Evolutionary conservation across 1,140 invertebrate genomes (phyloP).

Genomic region (Drosophila bocqueti): DNA sequence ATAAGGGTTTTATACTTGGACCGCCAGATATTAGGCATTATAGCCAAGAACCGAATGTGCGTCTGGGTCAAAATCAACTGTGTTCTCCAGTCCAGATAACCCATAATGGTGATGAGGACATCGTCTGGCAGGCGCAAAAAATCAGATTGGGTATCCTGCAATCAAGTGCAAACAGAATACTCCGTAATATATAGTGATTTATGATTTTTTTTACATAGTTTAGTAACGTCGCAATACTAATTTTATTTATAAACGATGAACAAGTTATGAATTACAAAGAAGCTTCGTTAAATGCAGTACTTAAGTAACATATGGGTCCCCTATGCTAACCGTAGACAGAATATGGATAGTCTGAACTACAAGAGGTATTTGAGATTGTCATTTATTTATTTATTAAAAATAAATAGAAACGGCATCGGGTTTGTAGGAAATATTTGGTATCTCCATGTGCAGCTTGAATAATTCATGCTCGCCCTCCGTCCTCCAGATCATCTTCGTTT

Average conservation of each 20-base stretch:
- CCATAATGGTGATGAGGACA: background rate
- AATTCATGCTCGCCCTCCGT: background rate
- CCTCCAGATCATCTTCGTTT: background rate
- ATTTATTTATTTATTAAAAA: background rate
- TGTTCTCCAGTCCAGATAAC: background rate
- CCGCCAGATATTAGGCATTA: background rate
- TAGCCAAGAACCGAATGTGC: background rate
- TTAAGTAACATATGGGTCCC: no score
- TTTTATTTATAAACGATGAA: no score
- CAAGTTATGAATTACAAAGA: no score
- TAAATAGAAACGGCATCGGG: background rate
- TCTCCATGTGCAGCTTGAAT: background rate
- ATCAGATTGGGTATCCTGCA: background rate
- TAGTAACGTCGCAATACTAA: no score
- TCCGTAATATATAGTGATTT: no score
- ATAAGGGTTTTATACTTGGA: background rate
- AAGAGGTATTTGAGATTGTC: background rate
- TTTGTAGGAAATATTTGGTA: background rate
- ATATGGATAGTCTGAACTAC: background rate
- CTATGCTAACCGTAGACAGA: background rate
- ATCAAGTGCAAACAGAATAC: background rate
- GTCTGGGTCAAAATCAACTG: background rate
- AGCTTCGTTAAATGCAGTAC: no score
- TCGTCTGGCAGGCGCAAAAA: background rate
- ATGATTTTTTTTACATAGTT: background rate